Evolutionary conservation across 1,140 invertebrate genomes (phyloP), one percentile per base, ranked within the genome.

Genomic region (Pissodes strobi): DNA sequence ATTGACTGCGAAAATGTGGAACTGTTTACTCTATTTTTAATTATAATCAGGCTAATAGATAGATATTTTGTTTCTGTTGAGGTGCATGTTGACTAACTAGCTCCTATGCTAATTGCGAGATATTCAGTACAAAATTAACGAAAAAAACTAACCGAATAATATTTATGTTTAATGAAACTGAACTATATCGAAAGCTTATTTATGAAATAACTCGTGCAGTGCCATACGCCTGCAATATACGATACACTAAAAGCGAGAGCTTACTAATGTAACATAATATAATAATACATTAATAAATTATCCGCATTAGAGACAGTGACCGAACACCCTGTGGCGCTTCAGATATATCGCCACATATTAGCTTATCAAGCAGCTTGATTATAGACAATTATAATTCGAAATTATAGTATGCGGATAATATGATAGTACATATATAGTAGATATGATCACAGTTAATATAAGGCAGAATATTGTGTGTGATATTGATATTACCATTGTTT

Each of bases 311-410:
- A 27, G 25, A 56, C 37, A n/a, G n/a, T 9, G 34, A 56, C 37
- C 38, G 53, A 56, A 56, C 37, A 17, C 53, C 53, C 53, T 56
- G 53, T 56, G 53, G 53, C 38, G 53, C 38, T 56, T 56, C 38
- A 43, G 53, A 56, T 34, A 25, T 56, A 56, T 56, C 53, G 18
- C 21, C 18, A 19, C 38, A 43, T 41, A 56, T 56, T 56, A 56
- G 38, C 53, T 56, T 56, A 56, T 56, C 53, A 34, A 56, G 18
- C 38, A 25, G 38, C 38, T 38, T 56, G 53, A 56, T 56, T 56
- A 56, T 56, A 43, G 53, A 39, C 53, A 56, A 56, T 56, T 56
- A 56, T 56, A 34, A 23, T 39, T 30, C 43, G 10, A 56, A 56
- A 56, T 56, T 56, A 56, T 43, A 56, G 38, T 38, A 56, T 43